phyloP scores from a whole-genome alignment of 2,888 invertebrate species.

The Euspilapteryx auroguttella region DNA sequence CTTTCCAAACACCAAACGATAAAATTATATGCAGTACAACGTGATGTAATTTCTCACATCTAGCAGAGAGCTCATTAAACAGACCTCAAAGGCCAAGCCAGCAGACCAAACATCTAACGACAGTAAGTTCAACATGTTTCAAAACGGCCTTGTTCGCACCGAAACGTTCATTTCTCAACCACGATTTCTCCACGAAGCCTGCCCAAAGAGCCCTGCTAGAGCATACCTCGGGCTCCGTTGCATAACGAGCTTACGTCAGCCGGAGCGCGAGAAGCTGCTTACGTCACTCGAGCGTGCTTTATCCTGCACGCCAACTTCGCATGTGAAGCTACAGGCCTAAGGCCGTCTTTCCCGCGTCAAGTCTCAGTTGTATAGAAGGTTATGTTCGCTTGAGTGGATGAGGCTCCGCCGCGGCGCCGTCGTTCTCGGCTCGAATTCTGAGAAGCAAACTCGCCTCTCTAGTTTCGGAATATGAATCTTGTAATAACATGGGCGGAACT shows the following conservation, averaged over 20 bases:
- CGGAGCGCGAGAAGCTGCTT: constrained; percentile 46
- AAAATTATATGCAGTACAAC: no score
- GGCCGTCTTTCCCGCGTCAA: no score
- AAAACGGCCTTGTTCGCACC: constrained; percentile 36
- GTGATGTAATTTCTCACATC: no score
- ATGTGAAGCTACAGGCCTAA: no score
- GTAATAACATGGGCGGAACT: no score
- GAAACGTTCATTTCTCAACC: constrained; percentile 44
- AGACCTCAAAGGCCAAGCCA: no score
- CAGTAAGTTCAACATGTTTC: no score
- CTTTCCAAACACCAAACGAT: no score
- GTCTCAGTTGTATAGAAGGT: constrained; percentile 57
- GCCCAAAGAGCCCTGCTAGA: constrained; percentile 48
- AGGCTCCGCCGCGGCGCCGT: constrained; percentile 50
- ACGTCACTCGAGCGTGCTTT: constrained; percentile 50
- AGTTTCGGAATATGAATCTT: constrained; percentile 52
- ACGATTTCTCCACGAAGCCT: constrained; percentile 52
- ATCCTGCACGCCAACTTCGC: no score
- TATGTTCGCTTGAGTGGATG: constrained; percentile 58
- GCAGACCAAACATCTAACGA: no score
- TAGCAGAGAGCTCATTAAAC: no score
- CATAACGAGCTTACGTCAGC: constrained; percentile 62
- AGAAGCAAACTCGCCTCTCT: constrained; percentile 42
- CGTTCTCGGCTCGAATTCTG: constrained; percentile 52
- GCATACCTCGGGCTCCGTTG: constrained; percentile 53